Conservation (phyloP, 2,797 vertebrate genomes). For the Urocyon cinereoargenteus region DNA sequence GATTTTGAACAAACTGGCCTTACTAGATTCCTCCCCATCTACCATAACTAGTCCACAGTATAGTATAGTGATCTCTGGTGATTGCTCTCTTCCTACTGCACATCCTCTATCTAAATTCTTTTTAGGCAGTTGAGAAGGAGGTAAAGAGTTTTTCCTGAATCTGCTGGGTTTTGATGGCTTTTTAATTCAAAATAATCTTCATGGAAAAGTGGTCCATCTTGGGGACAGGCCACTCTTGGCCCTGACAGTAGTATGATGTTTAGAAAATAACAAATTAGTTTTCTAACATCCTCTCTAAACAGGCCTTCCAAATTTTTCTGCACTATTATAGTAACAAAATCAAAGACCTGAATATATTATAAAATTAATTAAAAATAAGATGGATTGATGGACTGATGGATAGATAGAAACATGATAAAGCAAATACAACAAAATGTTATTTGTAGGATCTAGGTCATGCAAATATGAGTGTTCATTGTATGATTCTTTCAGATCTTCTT, state of each 20-base stretch:
- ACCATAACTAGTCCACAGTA: background rate
- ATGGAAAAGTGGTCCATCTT: background rate
- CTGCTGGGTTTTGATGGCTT: background rate
- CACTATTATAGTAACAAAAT: background rate
- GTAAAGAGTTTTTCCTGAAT: background rate
- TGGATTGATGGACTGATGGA: background rate
- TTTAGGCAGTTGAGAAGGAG: background rate
- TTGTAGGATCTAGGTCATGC: background rate
- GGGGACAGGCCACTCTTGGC: background rate
- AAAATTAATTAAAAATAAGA: conserved; percentile 44
- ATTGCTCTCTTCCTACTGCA: background rate
- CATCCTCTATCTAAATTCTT: background rate
- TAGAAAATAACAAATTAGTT: background rate
- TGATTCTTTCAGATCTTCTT: background rate
- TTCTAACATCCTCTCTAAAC: conserved; percentile 2
- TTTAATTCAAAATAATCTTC: background rate
- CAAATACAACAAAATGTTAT: conserved; percentile 13
- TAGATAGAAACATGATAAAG: background rate
- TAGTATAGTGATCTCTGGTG: background rate
- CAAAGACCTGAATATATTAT: background rate
- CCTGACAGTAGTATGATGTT: background rate
- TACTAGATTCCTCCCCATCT: background rate
- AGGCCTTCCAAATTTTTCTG: background rate
- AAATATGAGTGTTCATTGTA: background rate
- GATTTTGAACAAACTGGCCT: background rate